Evolutionary conservation across 37 sponge, comb jelly and placozoan species (phyloP).

Genomic region (Crambe crambe): DNA sequence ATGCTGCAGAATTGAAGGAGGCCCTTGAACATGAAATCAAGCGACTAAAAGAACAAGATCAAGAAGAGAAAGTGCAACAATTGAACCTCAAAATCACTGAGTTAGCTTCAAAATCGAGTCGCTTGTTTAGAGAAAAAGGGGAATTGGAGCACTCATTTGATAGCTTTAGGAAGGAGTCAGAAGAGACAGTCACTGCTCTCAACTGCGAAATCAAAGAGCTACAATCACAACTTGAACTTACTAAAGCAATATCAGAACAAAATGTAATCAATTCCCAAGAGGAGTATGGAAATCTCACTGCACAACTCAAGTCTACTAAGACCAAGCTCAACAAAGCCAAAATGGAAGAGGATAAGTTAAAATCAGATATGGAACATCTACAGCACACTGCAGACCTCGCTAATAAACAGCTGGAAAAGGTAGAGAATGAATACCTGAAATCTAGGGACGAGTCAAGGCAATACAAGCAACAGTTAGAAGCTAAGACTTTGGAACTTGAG

Average conservation of each 20-base stretch:
- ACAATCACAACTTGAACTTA: neutral
- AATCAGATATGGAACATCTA: constrained; percentile 19
- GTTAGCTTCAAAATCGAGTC: neutral
- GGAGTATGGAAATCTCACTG: constrained; percentile 3
- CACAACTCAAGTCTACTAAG: constrained; percentile 20
- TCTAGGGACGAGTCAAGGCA: constrained; percentile 1
- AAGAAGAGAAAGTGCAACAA: neutral
- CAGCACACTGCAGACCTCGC: constrained; percentile 27
- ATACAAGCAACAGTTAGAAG: constrained; percentile 20
- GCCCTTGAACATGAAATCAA: neutral
- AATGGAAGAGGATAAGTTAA: constrained; percentile 32
- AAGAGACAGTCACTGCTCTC: neutral
- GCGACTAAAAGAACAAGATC: neutral
- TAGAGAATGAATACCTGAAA: neutral
- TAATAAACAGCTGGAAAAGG: constrained; percentile 37
- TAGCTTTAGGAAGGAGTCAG: neutral
- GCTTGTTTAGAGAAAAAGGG: neutral
- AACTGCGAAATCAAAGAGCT: neutral
- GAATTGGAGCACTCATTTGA: neutral
- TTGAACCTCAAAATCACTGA: constrained; percentile 3
- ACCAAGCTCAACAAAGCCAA: constrained; percentile 16
- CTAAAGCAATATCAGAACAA: constrained; percentile 17
- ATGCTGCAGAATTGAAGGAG: neutral
- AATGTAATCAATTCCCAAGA: neutral
- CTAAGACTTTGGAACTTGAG: constrained; percentile 20